Percentiles rank a stretch among this genome's conserved stretches.
phyloP scores from a whole-genome alignment of 2,888 invertebrate genomes.

The Drosophila stalkeri region DNA sequence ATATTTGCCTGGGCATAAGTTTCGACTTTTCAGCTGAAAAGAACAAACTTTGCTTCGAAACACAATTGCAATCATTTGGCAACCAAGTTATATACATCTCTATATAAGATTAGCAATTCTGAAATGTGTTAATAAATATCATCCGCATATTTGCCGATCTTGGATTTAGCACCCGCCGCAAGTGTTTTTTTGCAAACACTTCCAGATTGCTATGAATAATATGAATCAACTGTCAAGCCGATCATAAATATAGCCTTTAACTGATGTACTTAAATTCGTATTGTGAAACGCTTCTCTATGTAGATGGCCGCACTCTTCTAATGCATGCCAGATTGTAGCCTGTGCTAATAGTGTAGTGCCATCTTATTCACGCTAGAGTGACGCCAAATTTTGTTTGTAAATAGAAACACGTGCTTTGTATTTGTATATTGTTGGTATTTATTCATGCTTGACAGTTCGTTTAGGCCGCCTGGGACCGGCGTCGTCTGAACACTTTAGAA shows the following conservation, averaged over 20 bases:
- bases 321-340: background rate
- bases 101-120: background rate
- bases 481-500: slow-evolving; percentile 76
- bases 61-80: background rate
- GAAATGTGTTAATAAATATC: background rate
- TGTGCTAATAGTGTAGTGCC: background rate
- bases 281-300: no score
- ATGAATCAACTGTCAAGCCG: background rate
- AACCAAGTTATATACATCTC: background rate
- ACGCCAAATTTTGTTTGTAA: slow-evolving; percentile 3
- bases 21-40: background rate
- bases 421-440: slow-evolving; percentile 44
- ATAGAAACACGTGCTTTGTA: slow-evolving; percentile 25
- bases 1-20: background rate
- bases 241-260: background rate
- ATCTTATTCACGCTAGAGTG: background rate
- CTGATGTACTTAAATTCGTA: background rate
- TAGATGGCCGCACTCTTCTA: slow-evolving; percentile 21
- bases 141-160: background rate
- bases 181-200: background rate
- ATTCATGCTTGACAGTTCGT: slow-evolving; percentile 41
- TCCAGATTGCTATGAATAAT: background rate
- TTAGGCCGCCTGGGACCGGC: slow-evolving; percentile 17
- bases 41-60: background rate
- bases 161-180: background rate